Evolutionary conservation across 2,797 vertebrate genomes (phyloP).

Genomic region (Coccyzus lansbergi): DNA sequence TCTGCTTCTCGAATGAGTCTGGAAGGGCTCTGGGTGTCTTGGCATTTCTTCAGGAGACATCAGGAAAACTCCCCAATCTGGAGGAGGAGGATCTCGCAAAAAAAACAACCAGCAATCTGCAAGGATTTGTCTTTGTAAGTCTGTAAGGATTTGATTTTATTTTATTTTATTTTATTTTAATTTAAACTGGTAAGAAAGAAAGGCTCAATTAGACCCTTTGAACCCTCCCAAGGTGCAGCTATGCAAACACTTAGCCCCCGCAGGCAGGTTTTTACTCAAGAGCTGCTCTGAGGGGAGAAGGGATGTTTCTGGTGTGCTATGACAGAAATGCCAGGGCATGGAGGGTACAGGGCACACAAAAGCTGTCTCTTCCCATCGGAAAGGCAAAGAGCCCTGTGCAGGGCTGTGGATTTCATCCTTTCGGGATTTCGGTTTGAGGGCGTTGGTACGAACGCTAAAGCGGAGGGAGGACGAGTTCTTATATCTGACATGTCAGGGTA

Average conservation of each 20-base stretch:
- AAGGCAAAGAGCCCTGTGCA: neutral
- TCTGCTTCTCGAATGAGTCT: neutral
- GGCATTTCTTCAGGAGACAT: constrained; percentile 27
- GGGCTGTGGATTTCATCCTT: neutral
- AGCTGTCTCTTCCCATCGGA: neutral
- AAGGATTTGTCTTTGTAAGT: neutral
- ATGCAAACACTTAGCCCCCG: neutral
- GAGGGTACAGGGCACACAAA: neutral
- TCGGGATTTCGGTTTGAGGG: neutral
- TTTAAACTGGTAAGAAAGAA: neutral
- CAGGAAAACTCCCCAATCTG: constrained; percentile 32
- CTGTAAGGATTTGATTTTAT: neutral
- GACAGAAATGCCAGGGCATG: neutral
- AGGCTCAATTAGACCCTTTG: neutral
- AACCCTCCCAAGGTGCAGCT: neutral
- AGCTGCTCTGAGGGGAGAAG: neutral
- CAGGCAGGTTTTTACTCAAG: neutral
- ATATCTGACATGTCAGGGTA: neutral
- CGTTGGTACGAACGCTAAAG: neutral
- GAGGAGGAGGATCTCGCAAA: neutral
- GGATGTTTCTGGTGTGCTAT: neutral
- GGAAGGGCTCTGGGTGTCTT: constrained; percentile 18
- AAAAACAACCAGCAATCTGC: neutral
- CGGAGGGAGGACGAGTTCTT: rapidly evolving
- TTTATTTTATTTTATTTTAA: neutral